phyloP scores from a whole-genome alignment of 2,113 vertebrate genomes.

The Kobus ellipsiprymnus region DNA sequence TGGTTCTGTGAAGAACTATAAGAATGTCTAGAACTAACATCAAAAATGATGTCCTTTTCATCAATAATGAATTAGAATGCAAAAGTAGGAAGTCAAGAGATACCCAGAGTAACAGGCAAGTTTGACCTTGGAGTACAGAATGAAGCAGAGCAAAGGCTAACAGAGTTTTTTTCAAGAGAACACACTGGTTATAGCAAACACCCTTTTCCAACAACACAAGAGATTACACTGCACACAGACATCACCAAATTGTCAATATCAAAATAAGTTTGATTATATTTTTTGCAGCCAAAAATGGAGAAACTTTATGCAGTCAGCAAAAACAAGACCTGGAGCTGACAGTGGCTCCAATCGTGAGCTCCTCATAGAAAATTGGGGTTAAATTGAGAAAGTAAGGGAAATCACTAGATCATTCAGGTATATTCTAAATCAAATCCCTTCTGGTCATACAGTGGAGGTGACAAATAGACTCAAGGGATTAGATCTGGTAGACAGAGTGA shows the following conservation, averaged over 20 bases:
- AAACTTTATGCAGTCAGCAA: background rate
- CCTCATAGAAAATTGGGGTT: background rate
- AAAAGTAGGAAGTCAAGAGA: background rate
- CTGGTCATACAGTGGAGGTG: background rate
- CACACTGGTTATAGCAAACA: background rate
- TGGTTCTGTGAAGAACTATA: background rate
- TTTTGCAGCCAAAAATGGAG: background rate
- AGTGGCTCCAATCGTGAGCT: background rate
- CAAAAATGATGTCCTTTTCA: background rate
- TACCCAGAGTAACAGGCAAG: background rate
- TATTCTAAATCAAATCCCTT: background rate
- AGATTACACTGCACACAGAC: background rate
- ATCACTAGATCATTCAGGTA: background rate
- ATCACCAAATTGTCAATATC: background rate
- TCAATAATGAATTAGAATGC: background rate
- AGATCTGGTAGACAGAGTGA: background rate
- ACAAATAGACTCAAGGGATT: background rate
- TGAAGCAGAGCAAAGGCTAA: background rate
- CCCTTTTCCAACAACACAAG: background rate
- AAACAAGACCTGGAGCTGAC: background rate
- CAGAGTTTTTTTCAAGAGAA: background rate
- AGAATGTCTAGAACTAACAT: background rate
- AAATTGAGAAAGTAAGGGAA: background rate
- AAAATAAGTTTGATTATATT: background rate
- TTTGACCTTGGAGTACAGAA: background rate